These are phyloP conservation scores for Alloscopus bannaensis DNA, from an alignment of 2,888 invertebrate genomes.

Conservation along the genomic window DNA sequence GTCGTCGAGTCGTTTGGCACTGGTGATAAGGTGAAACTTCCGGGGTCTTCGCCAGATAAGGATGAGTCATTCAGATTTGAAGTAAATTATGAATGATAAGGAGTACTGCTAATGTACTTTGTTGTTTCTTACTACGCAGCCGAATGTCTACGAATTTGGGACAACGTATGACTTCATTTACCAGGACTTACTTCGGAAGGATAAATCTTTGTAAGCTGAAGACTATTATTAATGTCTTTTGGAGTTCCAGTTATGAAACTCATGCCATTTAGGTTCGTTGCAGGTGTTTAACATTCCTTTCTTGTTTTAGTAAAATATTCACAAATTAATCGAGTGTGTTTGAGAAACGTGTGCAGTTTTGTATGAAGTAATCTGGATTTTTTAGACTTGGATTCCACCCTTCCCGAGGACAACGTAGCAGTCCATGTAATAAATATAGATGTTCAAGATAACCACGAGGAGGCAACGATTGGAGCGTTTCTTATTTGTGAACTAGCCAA, in stretches of 20 bases:
- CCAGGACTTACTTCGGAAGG: slow-evolving; percentile 91
- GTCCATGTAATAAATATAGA: slow-evolving; percentile 99
- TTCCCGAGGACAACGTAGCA: slow-evolving; percentile 87
- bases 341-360: too few relatives aligned
- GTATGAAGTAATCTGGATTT: too few relatives aligned
- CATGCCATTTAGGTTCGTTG: too few relatives aligned
- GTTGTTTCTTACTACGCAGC: slow-evolving; percentile 75
- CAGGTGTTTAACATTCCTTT: too few relatives aligned
- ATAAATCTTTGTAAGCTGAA: slow-evolving; percentile 86
- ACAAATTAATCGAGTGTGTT: too few relatives aligned
- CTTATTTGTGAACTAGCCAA: slow-evolving; percentile 96
- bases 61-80: slow-evolving; percentile 3
- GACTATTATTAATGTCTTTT: neutral
- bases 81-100: neutral
- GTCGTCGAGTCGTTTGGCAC: slow-evolving; percentile 96
- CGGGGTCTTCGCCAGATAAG: slow-evolving; percentile 80
- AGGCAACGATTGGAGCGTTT: slow-evolving; percentile 98
- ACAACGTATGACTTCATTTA: slow-evolving; percentile 97
- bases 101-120: neutral
- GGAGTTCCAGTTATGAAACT: too few relatives aligned
- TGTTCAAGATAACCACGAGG: slow-evolving; percentile 99
- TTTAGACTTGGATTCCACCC: slow-evolving; percentile 82
- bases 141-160: slow-evolving; percentile 98
- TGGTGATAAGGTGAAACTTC: slow-evolving; percentile 96
- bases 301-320: too few relatives aligned